Evolutionary conservation across 2,113 vertebrate genomes (phyloP).

Genomic region (Ornithorhynchus anatinus): DNA sequence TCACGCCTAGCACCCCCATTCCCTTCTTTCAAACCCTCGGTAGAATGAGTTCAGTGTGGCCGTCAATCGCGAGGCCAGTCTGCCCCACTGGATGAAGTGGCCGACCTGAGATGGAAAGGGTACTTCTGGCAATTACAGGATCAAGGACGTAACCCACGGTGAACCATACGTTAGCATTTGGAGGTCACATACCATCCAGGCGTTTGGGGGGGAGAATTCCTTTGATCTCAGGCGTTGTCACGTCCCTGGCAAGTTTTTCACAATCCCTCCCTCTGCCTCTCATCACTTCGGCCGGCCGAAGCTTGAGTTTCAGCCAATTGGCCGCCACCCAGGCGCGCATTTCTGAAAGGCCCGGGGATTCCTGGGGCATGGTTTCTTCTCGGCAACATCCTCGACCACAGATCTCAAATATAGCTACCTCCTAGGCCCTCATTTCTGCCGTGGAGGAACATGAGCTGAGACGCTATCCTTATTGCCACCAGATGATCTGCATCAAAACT

Average conservation of each 20-base stretch:
- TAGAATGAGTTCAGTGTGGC: too few relatives aligned
- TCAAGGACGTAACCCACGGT: background rate
- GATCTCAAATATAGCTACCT: too few relatives aligned
- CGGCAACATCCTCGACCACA: too few relatives aligned
- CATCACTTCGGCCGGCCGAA: background rate
- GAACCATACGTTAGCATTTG: background rate
- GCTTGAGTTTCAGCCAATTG: conserved; percentile 25
- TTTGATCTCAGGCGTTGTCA: conserved; percentile 28
- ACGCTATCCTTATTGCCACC: background rate
- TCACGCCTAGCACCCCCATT: too few relatives aligned
- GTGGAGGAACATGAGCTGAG: conserved; percentile 5
- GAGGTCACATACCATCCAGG: background rate
- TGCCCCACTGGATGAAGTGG: too few relatives aligned
- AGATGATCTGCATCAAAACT: conserved; percentile 6
- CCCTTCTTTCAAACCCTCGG: too few relatives aligned
- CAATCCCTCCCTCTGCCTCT: conserved; percentile 20
- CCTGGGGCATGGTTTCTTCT: background rate
- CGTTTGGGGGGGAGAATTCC: too few relatives aligned
- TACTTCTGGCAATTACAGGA: background rate
- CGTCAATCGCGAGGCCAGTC: too few relatives aligned
- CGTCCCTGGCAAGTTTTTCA: conserved; percentile 20
- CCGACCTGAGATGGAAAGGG: too few relatives aligned
- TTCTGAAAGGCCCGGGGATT: background rate
- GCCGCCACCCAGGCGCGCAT: background rate
- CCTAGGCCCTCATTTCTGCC: background rate